Conservation (phyloP, 2,888 invertebrate species). For the Noctua comes region DNA sequence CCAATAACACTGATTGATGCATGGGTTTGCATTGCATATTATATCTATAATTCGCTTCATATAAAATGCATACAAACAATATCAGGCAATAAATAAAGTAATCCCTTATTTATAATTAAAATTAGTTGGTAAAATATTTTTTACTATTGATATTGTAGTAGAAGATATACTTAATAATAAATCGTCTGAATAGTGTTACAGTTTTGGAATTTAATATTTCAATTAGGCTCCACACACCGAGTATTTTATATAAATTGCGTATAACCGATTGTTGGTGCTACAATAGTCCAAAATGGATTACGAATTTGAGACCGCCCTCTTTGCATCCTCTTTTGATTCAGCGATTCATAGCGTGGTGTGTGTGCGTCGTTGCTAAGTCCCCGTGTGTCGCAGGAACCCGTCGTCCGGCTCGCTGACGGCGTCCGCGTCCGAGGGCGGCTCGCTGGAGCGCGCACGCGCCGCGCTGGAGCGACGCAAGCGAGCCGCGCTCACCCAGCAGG, state of each 20-base stretch:
- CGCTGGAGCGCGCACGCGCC: constrained; percentile 95
- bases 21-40: constrained; percentile 52
- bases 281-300: not conserved
- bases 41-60: constrained; percentile 33
- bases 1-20: constrained; percentile 42
- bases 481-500: constrained; percentile 70
- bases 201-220: not conserved
- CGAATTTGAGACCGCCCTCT: not conserved
- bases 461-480: constrained; percentile 90
- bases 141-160: constrained; percentile 8
- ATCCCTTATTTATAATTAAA: not conserved
- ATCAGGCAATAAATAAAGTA: not conserved
- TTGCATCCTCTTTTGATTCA: not conserved
- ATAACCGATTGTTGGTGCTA: not conserved
- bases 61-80: constrained; percentile 4
- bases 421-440: constrained; percentile 95
- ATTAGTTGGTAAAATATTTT: not conserved
- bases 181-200: constrained; percentile 4
- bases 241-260: not conserved
- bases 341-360: not conserved
- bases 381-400: constrained; percentile 92
- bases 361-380: not conserved
- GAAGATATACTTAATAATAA: not conserved
- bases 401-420: constrained; percentile 95
- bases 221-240: constrained; percentile 24